Conservation (phyloP, 2,113 vertebrate species). For the Xenopus borealis region DNA sequence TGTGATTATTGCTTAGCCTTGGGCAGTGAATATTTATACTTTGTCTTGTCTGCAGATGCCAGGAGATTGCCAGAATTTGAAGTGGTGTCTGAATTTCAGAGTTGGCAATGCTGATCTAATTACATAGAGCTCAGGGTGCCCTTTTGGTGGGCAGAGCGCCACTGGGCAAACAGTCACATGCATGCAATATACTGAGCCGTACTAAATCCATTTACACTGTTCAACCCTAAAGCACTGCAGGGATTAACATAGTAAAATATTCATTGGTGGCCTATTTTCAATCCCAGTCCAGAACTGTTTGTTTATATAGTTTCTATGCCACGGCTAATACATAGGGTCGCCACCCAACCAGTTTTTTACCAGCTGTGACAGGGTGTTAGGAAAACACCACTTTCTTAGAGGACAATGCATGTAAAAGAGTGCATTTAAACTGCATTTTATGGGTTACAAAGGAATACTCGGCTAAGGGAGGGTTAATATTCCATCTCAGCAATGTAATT, state of each 20-base stretch:
- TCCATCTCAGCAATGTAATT: too few species aligned
- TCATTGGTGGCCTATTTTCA: neutral
- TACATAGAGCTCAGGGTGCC: conserved; percentile 36
- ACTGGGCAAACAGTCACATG: conserved; percentile 22
- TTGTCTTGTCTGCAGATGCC: conserved; percentile 31
- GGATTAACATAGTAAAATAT: neutral
- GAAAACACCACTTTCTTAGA: too few species aligned
- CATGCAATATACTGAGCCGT: conserved; percentile 7
- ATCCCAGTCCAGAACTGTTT: too few species aligned
- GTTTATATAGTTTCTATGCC: too few species aligned
- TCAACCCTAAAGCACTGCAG: neutral
- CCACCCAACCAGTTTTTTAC: too few species aligned
- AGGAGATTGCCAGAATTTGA: conserved; percentile 29
- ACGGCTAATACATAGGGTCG: too few species aligned
- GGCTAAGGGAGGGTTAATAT: too few species aligned
- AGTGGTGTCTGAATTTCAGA: neutral
- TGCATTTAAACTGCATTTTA: too few species aligned
- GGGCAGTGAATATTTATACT: conserved; percentile 44
- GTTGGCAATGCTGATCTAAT: conserved; percentile 38
- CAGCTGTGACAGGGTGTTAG: too few species aligned
- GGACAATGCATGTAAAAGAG: too few species aligned
- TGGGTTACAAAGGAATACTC: too few species aligned
- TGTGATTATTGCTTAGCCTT: conserved; percentile 41
- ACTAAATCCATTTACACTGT: conserved; percentile 36
- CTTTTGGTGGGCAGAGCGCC: conserved; percentile 31